These are phyloP conservation scores for Sebastes kiyomatsui DNA, from an alignment of 2,797 vertebrate species.

Conservation along the genomic window DNA sequence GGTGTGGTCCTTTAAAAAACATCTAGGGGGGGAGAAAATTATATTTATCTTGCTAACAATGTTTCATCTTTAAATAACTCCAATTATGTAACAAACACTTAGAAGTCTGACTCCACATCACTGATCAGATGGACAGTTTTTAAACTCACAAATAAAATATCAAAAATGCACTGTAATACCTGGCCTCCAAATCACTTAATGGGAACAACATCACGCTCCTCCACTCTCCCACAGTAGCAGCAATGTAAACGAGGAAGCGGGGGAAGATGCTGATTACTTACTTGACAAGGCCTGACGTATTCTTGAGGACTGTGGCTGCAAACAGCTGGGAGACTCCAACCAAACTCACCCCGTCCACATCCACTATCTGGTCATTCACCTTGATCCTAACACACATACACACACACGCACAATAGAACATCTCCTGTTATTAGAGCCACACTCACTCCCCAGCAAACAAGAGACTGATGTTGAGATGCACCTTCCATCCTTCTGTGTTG, in stretches of 20 bases:
- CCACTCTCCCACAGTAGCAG: background rate
- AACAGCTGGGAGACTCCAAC: constrained; percentile 94
- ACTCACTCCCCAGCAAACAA: background rate
- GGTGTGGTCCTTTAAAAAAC: background rate
- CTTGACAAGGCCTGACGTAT: constrained; percentile 91
- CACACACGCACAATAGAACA: background rate
- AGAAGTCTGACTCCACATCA: background rate
- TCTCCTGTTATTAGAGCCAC: background rate
- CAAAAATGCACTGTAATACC: background rate
- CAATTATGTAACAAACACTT: background rate
- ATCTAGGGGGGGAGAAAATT: background rate
- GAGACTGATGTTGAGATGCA: constrained; percentile 46
- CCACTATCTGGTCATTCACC: constrained; percentile 94
- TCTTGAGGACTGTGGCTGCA: constrained; percentile 92
- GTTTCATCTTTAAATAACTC: constrained; percentile 54
- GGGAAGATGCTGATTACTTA: constrained; percentile 57
- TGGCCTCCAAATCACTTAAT: background rate
- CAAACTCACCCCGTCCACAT: constrained; percentile 90
- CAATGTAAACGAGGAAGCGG: no score
- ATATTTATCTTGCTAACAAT: background rate
- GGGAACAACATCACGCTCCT: background rate
- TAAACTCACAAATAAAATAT: background rate
- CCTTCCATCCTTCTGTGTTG: constrained; percentile 89
- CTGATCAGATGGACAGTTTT: background rate
- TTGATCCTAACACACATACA: constrained; percentile 81